Evolutionary conservation across 2,888 invertebrate genomes (phyloP).

Genomic region (Teleogryllus oceanicus): DNA sequence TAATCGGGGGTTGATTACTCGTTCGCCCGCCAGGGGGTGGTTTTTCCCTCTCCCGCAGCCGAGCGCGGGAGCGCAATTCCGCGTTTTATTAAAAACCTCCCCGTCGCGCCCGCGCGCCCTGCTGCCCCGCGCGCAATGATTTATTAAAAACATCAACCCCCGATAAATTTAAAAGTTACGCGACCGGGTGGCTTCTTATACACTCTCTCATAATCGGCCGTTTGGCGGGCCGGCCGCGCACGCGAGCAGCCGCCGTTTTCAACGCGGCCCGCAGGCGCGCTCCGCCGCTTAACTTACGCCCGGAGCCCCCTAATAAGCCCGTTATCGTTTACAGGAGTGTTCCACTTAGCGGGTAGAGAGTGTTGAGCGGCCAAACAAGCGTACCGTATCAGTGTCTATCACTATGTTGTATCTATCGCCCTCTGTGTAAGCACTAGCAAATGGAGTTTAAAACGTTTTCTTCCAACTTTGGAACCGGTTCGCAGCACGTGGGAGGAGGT

Average conservation of each 20-base stretch:
- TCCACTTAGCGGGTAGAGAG: background rate
- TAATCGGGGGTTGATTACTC: too few relatives aligned
- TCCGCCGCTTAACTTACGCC: background rate
- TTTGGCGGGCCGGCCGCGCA: too few relatives aligned
- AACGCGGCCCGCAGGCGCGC: background rate
- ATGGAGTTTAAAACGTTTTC: slow-evolving; percentile 10
- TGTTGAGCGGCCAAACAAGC: background rate
- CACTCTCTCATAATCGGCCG: too few relatives aligned
- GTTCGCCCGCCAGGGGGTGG: too few relatives aligned
- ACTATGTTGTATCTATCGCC: slow-evolving; percentile 18
- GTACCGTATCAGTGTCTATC: background rate
- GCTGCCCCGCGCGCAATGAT: background rate
- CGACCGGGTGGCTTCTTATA: background rate
- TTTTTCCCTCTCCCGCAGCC: too few relatives aligned
- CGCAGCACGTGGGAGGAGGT: background rate
- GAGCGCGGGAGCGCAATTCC: too few relatives aligned
- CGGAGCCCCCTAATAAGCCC: background rate
- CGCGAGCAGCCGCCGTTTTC: too few relatives aligned
- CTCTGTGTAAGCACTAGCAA: slow-evolving; percentile 11
- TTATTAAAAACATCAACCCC: background rate
- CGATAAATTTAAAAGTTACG: slow-evolving; percentile 4
- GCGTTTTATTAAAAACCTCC: too few relatives aligned
- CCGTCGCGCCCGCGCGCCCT: too few relatives aligned
- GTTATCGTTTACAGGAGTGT: background rate
- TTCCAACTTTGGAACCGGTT: background rate